Base-by-base conservation (phyloP, 1,140 invertebrate species). In the Aleiodes sp. region DNA sequence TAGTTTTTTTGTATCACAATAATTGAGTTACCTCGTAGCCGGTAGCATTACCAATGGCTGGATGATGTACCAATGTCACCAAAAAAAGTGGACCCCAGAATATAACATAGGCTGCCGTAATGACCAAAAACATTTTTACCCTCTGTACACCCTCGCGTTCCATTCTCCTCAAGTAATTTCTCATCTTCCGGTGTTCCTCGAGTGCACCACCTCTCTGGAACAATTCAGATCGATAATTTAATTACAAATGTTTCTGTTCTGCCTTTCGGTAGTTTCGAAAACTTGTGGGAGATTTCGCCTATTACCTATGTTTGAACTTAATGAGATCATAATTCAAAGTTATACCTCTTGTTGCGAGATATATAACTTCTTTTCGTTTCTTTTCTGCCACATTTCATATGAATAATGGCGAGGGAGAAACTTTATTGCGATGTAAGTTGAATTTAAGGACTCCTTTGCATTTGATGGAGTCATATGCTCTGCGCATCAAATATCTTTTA, bases 51-150 rank as follows among this genome's bases (percentile, higher is more conserved):
- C 93, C 91, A 62, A 92, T 88, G 19, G 91, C 86, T 2, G 92
- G 91, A 78, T 93, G 92, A 80, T 92, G 90, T 16, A 92, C 88
- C 39, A 94, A 82, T 0, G 92, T 96, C 65, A 96, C 92, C 62
- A 95, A 90, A 84, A 96, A 96, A 67, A 96, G 85, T 19, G 94
- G 94, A 70, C 94, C 94, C 94, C 94, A 96, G 84, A 95, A 95
- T 31, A 96, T 87, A 14, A 95, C 88, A 79, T 95, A 96, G 4
- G 93, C 93, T 0, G 92, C 90, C 0, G 93, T 94, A 80, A 96
- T 94, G 65, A 94, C 91, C 26, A 94, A 88, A 83, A 95, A 95
- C 92, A 94, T 94, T 82, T 94, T 92, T 8, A 94, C 92, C 35
- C 92, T 86, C 73, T 93, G 91, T 56, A 92, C 92, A 19, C 91